Conservation (phyloP, 2,888 invertebrate species). For the Mylabris sibirica region DNA sequence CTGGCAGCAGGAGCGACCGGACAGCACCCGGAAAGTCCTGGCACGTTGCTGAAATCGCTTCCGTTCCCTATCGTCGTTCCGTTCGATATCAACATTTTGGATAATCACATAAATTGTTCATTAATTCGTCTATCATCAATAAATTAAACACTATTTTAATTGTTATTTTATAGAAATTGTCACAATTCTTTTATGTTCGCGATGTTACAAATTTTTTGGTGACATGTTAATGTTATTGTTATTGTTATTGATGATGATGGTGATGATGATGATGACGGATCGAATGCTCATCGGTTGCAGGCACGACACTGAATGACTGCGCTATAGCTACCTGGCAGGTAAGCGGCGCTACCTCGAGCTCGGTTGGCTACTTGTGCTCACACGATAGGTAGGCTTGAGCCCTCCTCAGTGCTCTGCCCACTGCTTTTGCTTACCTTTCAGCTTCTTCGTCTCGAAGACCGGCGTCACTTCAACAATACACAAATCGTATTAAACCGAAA, state of each 20-base stretch:
- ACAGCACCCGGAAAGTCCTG: constrained; percentile 60
- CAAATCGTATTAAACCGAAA: background rate
- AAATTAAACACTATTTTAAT: background rate
- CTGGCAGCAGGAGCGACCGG: constrained; percentile 65
- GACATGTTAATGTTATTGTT: background rate
- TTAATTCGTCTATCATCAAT: constrained; percentile 5
- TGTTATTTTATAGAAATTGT: background rate
- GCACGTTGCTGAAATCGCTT: constrained; percentile 60
- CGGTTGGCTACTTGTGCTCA: constrained; percentile 61
- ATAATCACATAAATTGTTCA: constrained; percentile 24
- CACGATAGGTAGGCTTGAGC: constrained; percentile 60
- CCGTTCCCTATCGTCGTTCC: constrained; percentile 68
- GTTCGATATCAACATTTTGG: constrained; percentile 70
- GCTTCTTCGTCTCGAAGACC: constrained; percentile 31
- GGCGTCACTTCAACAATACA: background rate
- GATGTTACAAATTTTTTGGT: background rate
- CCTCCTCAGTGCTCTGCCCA: constrained; percentile 58
- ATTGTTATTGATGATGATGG: background rate
- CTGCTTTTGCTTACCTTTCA: constrained; percentile 56
- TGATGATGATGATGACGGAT: constrained; percentile 32
- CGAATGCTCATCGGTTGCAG: constrained; percentile 60
- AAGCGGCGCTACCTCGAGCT: constrained; percentile 58
- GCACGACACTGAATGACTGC: constrained; percentile 62
- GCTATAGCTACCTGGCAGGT: constrained; percentile 58
- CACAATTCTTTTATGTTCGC: background rate